Evolutionary conservation across 1,140 invertebrate species (phyloP).

Genomic region (Phocides pigmalion): DNA sequence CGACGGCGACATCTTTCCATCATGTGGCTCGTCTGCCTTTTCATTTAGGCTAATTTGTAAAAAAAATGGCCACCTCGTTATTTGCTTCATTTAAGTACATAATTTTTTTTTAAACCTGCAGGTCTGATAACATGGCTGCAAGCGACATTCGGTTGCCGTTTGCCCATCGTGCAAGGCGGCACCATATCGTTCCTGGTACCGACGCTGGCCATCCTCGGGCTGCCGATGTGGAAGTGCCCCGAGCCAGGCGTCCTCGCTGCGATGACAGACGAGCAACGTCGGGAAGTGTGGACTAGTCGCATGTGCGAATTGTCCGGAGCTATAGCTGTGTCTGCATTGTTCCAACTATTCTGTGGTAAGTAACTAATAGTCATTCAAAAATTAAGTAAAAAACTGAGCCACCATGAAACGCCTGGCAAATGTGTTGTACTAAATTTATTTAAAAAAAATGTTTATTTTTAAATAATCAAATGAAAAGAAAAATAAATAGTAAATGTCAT

Average conservation of each 20-base stretch:
- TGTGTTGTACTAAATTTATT: no score
- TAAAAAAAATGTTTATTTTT: no score
- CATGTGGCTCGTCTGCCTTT: no score
- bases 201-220: conserved; percentile 91
- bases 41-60: no score
- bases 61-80: no score
- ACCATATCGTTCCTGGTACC: conserved; percentile 94
- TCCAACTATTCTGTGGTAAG: conserved; percentile 91
- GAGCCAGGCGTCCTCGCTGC: conserved; percentile 75
- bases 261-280: conserved; percentile 85
- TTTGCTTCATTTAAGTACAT: no score
- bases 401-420: no score
- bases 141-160: conserved; percentile 89
- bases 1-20: no score
- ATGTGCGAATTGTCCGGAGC: conserved; percentile 94
- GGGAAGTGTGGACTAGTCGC: conserved; percentile 89
- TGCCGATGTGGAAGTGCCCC: conserved; percentile 92
- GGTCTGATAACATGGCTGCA: conserved; percentile 93
- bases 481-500: no score
- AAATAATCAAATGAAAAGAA: no score
- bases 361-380: no score
- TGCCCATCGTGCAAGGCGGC: conserved; percentile 89
- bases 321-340: conserved; percentile 91
- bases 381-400: no score
- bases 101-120: conserved; percentile 31